phyloP scores from a whole-genome alignment of 1,140 invertebrate species.

The Drosophila bocqueti region DNA sequence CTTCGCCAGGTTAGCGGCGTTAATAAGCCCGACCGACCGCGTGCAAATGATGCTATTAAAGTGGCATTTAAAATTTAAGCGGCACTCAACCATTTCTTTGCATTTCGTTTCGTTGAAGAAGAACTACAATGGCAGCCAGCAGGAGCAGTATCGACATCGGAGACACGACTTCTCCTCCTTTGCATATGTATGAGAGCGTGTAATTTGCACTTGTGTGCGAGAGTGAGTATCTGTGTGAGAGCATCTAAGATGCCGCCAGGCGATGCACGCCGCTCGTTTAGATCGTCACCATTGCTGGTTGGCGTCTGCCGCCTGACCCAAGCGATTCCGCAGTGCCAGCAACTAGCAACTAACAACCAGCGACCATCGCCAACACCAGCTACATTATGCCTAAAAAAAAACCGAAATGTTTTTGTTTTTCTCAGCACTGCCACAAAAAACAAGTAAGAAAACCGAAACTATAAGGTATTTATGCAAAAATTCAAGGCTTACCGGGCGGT shows the following conservation, averaged over 20 bases:
- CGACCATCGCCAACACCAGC: conserved; percentile 29
- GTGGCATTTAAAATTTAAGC: conserved; percentile 82
- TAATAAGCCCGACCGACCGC: conserved; percentile 66
- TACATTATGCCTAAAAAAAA: conserved; percentile 37
- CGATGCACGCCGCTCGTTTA: conserved; percentile 68
- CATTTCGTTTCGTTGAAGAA: conserved; percentile 47
- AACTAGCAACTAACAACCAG: conserved; percentile 17
- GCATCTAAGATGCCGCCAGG: conserved; percentile 79
- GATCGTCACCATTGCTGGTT: conserved; percentile 74
- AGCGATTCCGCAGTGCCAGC: conserved; percentile 6
- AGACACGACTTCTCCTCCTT: conserved; percentile 65
- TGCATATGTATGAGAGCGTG: conserved; percentile 76
- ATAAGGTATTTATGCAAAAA: no score
- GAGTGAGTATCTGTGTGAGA: conserved; percentile 44
- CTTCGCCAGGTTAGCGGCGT: conserved; percentile 22
- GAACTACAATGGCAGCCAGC: conserved; percentile 56
- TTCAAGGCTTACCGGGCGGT: no score
- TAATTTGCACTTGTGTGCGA: conserved; percentile 70
- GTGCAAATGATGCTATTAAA: conserved; percentile 84
- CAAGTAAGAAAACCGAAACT: background rate
- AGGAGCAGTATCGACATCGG: conserved; percentile 41
- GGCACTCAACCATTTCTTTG: conserved; percentile 51
- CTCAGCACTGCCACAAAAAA: conserved; percentile 17
- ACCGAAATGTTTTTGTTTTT: conserved; percentile 52
- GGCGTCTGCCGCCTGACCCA: conserved; percentile 57